Percentiles rank a stretch among this genome's conserved stretches.
Evolutionary conservation across 2,888 invertebrate species (phyloP).

Genomic region (Parnassius glacialis): DNA sequence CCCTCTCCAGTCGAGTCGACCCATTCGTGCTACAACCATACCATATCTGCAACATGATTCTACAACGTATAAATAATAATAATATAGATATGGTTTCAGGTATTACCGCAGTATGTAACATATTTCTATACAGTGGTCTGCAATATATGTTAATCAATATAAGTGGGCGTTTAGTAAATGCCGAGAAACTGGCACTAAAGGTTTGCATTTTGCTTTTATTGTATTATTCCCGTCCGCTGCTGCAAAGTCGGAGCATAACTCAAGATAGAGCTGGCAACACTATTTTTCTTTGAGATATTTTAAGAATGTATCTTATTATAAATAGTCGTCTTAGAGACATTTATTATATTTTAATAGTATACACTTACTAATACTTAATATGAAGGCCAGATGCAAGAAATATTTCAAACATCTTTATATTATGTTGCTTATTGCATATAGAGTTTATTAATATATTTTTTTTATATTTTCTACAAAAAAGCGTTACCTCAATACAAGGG

Average conservation of each 20-base stretch:
- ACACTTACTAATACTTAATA: no score
- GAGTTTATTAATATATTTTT: no score
- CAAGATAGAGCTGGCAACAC: slow-evolving; percentile 17
- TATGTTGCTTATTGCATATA: no score
- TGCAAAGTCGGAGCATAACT: slow-evolving; percentile 15
- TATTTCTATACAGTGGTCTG: not conserved
- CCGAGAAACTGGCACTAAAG: slow-evolving; percentile 6
- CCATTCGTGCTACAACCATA: no score
- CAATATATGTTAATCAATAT: slow-evolving; percentile 12
- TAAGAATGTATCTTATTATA: slow-evolving; percentile 8
- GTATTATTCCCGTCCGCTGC: slow-evolving; percentile 2
- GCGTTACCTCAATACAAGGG: no score
- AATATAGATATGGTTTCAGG: not conserved
- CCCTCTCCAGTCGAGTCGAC: no score
- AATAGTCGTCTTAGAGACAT: slow-evolving; percentile 5
- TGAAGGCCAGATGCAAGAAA: no score
- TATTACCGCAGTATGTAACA: slow-evolving; percentile 5
- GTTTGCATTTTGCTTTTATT: slow-evolving; percentile 11
- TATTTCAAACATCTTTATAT: no score
- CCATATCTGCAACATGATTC: no score
- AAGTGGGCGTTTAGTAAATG: slow-evolving; percentile 5
- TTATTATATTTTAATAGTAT: not conserved
- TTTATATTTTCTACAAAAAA: no score
- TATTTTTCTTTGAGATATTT: slow-evolving; percentile 15
- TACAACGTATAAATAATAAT: no score